Percentiles rank a stretch among this genome's conserved stretches.
These are phyloP conservation scores for Spondyliosoma cantharus DNA, from an alignment of 2,797 vertebrate species.

Conservation along the genomic window DNA sequence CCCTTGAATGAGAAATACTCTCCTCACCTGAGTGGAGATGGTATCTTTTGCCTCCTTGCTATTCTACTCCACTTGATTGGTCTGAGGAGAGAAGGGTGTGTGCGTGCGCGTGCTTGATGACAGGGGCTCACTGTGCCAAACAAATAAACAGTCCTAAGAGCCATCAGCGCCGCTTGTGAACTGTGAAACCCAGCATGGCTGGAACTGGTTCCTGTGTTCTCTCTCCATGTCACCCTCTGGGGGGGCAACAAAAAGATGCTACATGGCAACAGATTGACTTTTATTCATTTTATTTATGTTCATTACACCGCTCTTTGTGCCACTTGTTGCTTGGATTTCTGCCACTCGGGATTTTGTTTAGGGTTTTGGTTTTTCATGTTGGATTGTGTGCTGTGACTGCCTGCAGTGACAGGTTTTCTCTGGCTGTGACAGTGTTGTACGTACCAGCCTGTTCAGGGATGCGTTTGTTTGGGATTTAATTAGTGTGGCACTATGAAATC, in stretches of 20 bases:
- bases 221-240: conserved; percentile 35
- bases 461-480: conserved; percentile 48
- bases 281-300: conserved; percentile 28
- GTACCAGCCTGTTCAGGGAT: conserved; percentile 36
- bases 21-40: conserved; percentile 37
- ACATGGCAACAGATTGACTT: conserved; percentile 27
- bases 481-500: conserved; percentile 32
- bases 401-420: conserved; percentile 36
- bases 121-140: conserved; percentile 54
- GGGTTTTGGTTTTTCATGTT: conserved; percentile 34
- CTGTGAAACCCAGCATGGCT: conserved; percentile 53
- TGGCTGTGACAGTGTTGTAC: conserved; percentile 15
- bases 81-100: conserved; percentile 42
- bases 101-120: conserved; percentile 27
- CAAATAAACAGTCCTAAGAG: conserved; percentile 60
- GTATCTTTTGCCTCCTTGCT: conserved; percentile 33
- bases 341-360: conserved; percentile 8
- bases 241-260: conserved; percentile 36
- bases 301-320: background rate
- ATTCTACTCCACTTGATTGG: conserved; percentile 49
- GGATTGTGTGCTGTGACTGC: conserved; percentile 26
- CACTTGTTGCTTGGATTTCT: conserved; percentile 22
- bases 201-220: conserved; percentile 45
- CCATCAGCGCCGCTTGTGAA: conserved; percentile 60
- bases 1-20: background rate